Base-by-base conservation (phyloP, 1,140 invertebrate species). In the Thaumetopoea pityocampa region DNA sequence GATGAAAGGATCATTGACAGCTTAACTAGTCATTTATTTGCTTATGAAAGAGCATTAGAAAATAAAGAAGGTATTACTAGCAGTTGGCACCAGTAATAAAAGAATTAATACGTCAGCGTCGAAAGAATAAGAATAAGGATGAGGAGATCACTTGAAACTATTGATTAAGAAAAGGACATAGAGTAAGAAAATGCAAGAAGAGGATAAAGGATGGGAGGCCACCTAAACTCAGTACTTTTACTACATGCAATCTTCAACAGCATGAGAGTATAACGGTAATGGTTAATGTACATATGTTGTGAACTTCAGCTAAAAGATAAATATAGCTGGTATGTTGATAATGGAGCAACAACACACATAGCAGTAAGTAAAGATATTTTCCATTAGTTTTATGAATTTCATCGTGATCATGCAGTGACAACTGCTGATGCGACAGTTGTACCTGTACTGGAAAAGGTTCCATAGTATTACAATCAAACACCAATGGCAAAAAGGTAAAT, bases 271-370 rank as follows among this genome's bases (percentile, higher is more conserved):
- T 5, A 3, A 24, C 22, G 18, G 18, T 33, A 5, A 11, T 20
- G 2, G 18, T 11, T 0, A n/a, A n/a, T 33, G 30, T 10, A 20
- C 30, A 4, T 1, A 4, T 0, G 5, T 4, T 7, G n/a, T n/a
- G n/a, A n/a, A n/a, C n/a, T n/a, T n/a, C n/a, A n/a, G n/a, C n/a
- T n/a, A n/a, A 17, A 11, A 12, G 30, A 33, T 4, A 2, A 2
- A 8, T 16, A 22, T 0, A 33, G n/a, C 10, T 33, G 30, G 17
- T 33, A 3, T 9, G 30, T 33, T 2, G 30, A 33, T 6, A 33
- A 33, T 12, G 30, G 30, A 33, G 30, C 30, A 1, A 22, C 15
- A 3, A n/a, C n/a, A n/a, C n/a, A n/a, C n/a, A n/a, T n/a, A n/a
- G n/a, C n/a, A n/a, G n/a, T n/a, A n/a, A 33, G 5, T 9, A 20